Evolutionary conservation across 2,888 invertebrate genomes (phyloP), one percentile per base, ranked within the genome.

Genomic region (Rutpela maculata): DNA sequence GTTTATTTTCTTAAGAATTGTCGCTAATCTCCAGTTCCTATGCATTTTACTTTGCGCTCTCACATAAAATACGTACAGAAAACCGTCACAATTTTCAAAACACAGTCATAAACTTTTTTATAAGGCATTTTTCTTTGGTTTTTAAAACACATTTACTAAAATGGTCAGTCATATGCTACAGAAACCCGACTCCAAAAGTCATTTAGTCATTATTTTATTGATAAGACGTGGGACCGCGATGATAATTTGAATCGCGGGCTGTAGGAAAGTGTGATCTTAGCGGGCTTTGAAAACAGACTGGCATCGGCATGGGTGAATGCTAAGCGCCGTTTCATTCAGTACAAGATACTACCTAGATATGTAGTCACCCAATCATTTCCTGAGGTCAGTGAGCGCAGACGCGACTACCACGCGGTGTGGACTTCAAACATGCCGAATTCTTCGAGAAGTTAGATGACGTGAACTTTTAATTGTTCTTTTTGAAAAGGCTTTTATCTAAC

Each of bases 261-360:
- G 59, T 57, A 68, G 65, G 77, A 78, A 74, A 78, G 81, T 82
- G 82, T 76, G 79, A 82, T 82, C 85, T 81, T 82, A 76, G 79
- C 86, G 83, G 82, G 83, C 84, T 84, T 83, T 88, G 85, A 84
- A 85, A 85, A 84, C 86, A 83, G 81, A 87, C 84, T 85, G 82
- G 84, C 81, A 82, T 85, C 78, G 80, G 78, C 85, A 82, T 84
- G 81, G 84, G 78, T 81, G 77, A 80, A 72, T 19, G 83, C 83
- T 76, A 80, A 82, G 83, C 76, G 76, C 74, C 75, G 75, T 78
- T 81, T 81, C 81, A 81, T 81, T 81, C 78, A 81, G 63, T 68
- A 70, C 76, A 82, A 85, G 83, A 84, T 85, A 85, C 82, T 83
- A 86, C 85, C 84, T 83, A 83, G 84, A 84, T 84, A 84, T 55